These are phyloP conservation scores for Actinia tenebrosa DNA, from an alignment of 64 coral and sea anemone species.

Conservation along the genomic window DNA sequence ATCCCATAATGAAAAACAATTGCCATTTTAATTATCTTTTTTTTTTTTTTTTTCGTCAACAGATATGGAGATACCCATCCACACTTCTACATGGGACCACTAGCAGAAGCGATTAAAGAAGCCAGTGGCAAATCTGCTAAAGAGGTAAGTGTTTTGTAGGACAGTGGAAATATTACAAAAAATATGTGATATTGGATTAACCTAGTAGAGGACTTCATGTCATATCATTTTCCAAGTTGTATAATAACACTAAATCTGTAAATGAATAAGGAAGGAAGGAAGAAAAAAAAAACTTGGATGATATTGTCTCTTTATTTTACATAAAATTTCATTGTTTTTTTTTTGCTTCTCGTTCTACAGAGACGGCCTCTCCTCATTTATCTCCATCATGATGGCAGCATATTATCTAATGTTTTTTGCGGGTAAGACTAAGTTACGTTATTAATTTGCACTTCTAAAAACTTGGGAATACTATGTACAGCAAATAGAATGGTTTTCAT, in stretches of 20 bases:
- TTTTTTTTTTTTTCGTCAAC: background rate
- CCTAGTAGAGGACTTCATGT: too few relatives aligned
- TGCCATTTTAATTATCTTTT: background rate
- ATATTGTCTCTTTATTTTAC: too few relatives aligned
- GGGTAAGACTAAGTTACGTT: constrained; percentile 41
- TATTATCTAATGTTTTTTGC: constrained; percentile 98
- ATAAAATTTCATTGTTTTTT: too few relatives aligned
- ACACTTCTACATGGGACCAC: constrained; percentile 95
- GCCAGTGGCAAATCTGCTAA: constrained; percentile 81
- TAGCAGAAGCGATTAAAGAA: constrained; percentile 87
- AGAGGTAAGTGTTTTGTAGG: constrained; percentile 47
- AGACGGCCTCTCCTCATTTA: constrained; percentile 86
- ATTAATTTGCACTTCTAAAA: too few relatives aligned
- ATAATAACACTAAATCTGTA: too few relatives aligned
- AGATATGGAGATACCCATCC: constrained; percentile 91
- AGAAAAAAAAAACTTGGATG: too few relatives aligned
- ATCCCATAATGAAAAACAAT: too few relatives aligned
- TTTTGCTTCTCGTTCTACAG: constrained; percentile 33
- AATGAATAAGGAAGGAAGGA: too few relatives aligned
- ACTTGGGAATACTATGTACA: too few relatives aligned
- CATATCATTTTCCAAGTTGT: too few relatives aligned
- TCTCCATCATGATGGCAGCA: constrained; percentile 92
- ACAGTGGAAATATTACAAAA: background rate
- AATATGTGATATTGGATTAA: background rate
- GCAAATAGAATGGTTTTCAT: background rate